phyloP scores from a whole-genome alignment of 2,113 vertebrate genomes.

The Anolis carolinensis region DNA sequence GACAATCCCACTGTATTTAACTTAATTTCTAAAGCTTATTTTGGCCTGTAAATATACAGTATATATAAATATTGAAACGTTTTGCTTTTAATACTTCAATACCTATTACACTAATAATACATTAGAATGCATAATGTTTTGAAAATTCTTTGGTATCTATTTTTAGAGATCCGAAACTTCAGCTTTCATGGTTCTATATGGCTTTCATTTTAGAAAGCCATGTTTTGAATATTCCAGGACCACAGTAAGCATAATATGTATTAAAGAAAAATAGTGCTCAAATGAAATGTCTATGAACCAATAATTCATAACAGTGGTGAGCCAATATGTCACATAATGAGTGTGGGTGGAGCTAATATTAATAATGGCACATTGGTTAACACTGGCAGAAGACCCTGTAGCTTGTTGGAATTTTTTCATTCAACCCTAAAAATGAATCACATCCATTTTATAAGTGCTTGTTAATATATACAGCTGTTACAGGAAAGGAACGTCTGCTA shows the following conservation, averaged over 20 bases:
- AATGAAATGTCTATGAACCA: neutral
- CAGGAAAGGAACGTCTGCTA: neutral
- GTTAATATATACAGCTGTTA: constrained; percentile 5
- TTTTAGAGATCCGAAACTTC: constrained; percentile 53
- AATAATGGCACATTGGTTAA: constrained; percentile 6
- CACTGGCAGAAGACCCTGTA: constrained; percentile 48
- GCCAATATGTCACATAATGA: neutral
- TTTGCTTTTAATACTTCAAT: constrained; percentile 36
- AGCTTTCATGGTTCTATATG: neutral
- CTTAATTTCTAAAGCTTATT: neutral
- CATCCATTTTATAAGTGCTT: constrained; percentile 4
- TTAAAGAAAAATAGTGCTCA: constrained; percentile 12
- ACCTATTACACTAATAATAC: constrained; percentile 55
- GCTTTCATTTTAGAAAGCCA: constrained; percentile 6
- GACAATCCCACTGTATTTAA: neutral
- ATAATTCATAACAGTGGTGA: neutral
- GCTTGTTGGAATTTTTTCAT: neutral
- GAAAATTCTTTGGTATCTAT: constrained; percentile 57
- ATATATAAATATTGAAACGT: constrained; percentile 64
- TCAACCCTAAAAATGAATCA: neutral
- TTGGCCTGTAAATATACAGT: neutral
- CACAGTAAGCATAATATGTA: neutral
- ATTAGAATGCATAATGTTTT: constrained; percentile 64
- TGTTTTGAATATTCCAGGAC: neutral
- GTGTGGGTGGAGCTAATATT: constrained; percentile 3